Conservation (phyloP, 2,113 vertebrate genomes). For the human region DNA sequence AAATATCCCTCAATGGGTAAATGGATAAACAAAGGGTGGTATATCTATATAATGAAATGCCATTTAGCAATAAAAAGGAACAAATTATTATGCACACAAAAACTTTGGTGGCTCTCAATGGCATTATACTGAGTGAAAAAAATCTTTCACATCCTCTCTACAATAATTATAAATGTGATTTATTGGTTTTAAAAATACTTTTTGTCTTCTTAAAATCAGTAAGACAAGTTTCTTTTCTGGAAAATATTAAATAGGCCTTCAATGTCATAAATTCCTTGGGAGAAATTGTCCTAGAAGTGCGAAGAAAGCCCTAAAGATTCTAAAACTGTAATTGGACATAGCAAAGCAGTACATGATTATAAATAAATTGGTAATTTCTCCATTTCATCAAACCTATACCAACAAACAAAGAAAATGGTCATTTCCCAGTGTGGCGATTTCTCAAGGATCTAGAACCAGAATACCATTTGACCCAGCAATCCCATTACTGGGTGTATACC, state of each 20-base stretch:
- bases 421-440: no score
- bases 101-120: neutral
- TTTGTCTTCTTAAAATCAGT: neutral
- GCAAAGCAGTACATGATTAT: neutral
- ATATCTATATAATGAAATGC: neutral
- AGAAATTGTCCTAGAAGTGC: neutral
- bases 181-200: neutral
- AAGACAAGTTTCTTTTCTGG: neutral
- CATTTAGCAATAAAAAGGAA: neutral
- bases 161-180: neutral
- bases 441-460: no score
- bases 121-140: neutral
- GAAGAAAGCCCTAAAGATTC: neutral
- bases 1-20: neutral
- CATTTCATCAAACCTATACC: neutral
- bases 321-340: neutral
- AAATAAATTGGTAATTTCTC: neutral
- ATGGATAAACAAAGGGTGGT: neutral
- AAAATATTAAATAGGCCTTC: neutral
- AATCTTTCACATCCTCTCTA: neutral
- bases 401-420: neutral
- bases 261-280: neutral
- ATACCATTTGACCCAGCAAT: no score
- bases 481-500: no score
- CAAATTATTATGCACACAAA: neutral